Base-by-base conservation (phyloP, 2,888 invertebrate species). In the Polymixis lichenea region DNA sequence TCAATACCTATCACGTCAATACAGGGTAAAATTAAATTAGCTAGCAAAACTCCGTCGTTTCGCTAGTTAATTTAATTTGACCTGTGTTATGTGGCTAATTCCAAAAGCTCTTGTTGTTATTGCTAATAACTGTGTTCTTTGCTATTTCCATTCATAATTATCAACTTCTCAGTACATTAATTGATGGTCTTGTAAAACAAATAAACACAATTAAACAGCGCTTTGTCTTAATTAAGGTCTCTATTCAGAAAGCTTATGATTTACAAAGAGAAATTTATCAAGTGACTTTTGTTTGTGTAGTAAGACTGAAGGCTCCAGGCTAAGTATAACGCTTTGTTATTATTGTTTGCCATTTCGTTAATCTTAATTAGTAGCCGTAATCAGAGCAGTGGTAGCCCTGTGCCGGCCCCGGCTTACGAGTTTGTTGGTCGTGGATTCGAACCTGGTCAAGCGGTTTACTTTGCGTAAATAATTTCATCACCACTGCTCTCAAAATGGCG, bases 211-310 rank as follows among this genome's bases (percentile, higher is more conserved):
- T 83, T 61, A 68, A 72, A 72, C 55, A 43, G 28, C 22, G 25
- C 49, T 83, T 72, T 78, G 64, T 83, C 72, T 83, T 68, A 78
- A 32, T 80, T 78, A 83, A 9, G 49, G 46, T 2, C 19, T 53
- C 32, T 43, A 55, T 77, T 69, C 55, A 60, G 82, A 62, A 82
- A 65, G 38, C 64, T 69, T 22, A 69, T 64, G 32, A 68, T 78
- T 83, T 68, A 25, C 38, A 60, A 62, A 38, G 67, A 68, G 25
- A 55, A 22, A 82, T 72, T 38, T n/a, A 22, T 19, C 7, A 43
- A 64, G 68, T 51, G 55, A 64, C 19, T 77, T 82, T 56, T 51
- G 49, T 53, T 73, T 53, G 17, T 19, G 38, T 25, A 17, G 19
- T n/a, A 17, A 51, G 11, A 51, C 11, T 19, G 25, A 67, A 81